These are phyloP conservation scores for Cephalopachus bancanus DNA, from an alignment of 2,797 vertebrate species.

Conservation along the genomic window DNA sequence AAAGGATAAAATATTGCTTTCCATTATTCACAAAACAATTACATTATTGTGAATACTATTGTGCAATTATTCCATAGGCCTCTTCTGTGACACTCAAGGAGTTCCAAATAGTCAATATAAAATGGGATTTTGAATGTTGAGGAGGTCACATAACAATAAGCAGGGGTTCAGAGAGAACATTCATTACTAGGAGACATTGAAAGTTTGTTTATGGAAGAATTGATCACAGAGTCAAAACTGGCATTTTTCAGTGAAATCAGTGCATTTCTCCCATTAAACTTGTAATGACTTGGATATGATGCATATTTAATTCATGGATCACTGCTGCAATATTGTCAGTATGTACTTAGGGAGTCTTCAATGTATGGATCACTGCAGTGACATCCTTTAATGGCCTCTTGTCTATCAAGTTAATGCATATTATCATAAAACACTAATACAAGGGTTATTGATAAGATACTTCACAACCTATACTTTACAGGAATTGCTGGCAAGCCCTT, in stretches of 20 bases:
- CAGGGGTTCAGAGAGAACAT: background rate
- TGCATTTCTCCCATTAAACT: conserved; percentile 66
- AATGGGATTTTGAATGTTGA: conserved; percentile 59
- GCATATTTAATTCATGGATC: conserved; percentile 81
- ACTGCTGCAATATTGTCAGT: conserved; percentile 68
- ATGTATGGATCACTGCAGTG: conserved; percentile 66
- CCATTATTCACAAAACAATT: conserved; percentile 75
- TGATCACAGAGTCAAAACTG: conserved; percentile 71
- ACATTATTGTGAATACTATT: conserved; percentile 60
- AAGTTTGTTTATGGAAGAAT: conserved; percentile 67
- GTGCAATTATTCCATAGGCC: conserved; percentile 50
- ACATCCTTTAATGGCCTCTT: conserved; percentile 60
- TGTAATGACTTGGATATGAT: conserved; percentile 62
- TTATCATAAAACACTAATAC: background rate
- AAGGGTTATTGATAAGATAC: conserved; percentile 66
- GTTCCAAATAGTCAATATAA: conserved; percentile 59
- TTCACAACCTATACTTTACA: background rate
- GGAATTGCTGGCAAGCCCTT: conserved; percentile 18
- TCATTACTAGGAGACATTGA: conserved; percentile 40
- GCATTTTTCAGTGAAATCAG: conserved; percentile 71
- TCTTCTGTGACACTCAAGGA: conserved; percentile 63
- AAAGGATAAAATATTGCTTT: conserved; percentile 75
- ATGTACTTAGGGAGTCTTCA: conserved; percentile 73
- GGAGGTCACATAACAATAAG: conserved; percentile 51
- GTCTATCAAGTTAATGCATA: background rate